Conservation (phyloP, 2,797 vertebrate species). For the Pipistrellus nathusii region DNA sequence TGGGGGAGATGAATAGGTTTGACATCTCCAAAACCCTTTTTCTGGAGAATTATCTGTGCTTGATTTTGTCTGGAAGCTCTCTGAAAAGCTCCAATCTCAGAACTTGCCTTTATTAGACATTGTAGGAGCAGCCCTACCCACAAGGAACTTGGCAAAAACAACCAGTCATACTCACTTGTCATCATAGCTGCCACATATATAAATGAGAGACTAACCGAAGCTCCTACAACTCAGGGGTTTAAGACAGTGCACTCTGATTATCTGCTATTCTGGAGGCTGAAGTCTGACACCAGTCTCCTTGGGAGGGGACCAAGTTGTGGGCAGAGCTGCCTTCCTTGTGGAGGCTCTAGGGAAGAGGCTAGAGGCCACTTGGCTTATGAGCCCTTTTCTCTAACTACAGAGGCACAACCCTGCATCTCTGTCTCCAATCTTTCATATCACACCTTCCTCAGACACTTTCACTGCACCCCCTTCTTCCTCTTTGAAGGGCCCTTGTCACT, state of each 20-base stretch:
- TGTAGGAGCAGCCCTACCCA: background rate
- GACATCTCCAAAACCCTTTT: too few relatives aligned
- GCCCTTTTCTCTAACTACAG: background rate
- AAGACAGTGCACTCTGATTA: background rate
- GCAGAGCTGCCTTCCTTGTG: background rate
- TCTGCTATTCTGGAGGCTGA: background rate
- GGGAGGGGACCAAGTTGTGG: background rate
- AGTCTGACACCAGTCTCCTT: background rate
- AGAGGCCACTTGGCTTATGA: background rate
- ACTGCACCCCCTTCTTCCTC: background rate
- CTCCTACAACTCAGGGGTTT: background rate
- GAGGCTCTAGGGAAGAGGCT: background rate
- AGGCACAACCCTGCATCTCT: too few relatives aligned
- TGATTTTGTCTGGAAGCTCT: background rate
- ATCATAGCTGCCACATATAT: background rate
- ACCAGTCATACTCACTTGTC: accelerated
- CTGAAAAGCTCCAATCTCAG: background rate
- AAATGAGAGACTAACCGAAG: background rate
- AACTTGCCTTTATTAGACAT: background rate
- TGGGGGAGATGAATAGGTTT: too few relatives aligned
- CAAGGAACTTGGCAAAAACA: background rate
- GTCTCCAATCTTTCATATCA: background rate
- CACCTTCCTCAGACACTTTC: background rate
- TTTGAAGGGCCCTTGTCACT: background rate
- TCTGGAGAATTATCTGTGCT: background rate